Base-by-base conservation (phyloP, 2,113 vertebrate species). In the Alectura lathami region DNA sequence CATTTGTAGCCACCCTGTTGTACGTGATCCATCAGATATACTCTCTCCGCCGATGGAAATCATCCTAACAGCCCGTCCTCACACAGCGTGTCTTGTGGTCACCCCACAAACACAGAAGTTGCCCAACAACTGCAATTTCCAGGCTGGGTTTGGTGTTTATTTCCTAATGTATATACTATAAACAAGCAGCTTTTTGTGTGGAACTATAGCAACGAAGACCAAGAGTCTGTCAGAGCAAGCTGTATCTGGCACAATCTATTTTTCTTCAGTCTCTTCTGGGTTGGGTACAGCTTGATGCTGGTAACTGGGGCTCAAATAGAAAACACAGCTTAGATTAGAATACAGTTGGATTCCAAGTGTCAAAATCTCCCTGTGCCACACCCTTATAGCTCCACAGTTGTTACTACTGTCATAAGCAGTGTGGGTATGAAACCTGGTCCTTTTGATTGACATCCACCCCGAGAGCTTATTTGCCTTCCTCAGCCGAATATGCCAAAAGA, bases 21-120 rank as follows among this genome's bases (percentile, higher is more conserved):
- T 99, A 99, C 3, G 97, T 98, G 86, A 84, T 98, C 57, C 98
- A 99, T 20, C 50, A 97, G 43, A 93, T 98, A 69, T 98, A 94
- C 96, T 98, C 98, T 0, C 96, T 97, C 11, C 92, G 97, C 57
- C 95, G 98, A 86, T 98, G 98, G 98, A 98, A 97, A 93, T 97
- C 95, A 2, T 97, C 97, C 78, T 98, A 96, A 98, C 89, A 90
- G 18, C 17, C 8, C 56, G 43, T 59, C n/a, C 43, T 62, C 0
- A 0, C 32, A 26, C 42, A 17, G 29, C 29, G 14, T 23, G 22
- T 40, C 47, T 21, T 38, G n/a, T 40, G 50, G 38, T 45, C 45
- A 51, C 3, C 13, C 29, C 38, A 8, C 22, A 47, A 54, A 60
- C 18, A 48, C 0, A 0, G 4, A 57, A 30, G 23, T 17, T 73